Evolutionary conservation across 2,888 invertebrate genomes (phyloP).

Genomic region (Hemicrepidius hirtus): DNA sequence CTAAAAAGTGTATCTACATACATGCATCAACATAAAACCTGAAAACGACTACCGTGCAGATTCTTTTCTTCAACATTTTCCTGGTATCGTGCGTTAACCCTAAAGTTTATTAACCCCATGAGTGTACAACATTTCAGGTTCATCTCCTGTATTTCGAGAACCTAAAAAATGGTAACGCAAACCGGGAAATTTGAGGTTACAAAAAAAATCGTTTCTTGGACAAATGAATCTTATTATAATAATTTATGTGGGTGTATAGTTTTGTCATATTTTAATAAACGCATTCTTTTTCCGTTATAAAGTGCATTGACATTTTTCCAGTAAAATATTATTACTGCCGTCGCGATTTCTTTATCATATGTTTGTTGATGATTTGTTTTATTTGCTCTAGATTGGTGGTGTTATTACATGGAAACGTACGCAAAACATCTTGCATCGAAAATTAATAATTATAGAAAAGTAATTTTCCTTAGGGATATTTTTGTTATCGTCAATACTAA

Average conservation of each 20-base stretch:
- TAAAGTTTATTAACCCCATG: conserved; percentile 52
- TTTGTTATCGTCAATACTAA: background rate
- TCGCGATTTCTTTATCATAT: conserved; percentile 33
- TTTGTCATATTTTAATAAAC: conserved; percentile 13
- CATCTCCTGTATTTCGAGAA: conserved; percentile 45
- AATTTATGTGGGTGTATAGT: conserved; percentile 11
- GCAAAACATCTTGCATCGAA: background rate
- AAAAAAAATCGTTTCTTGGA: conserved; percentile 36
- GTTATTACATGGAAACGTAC: background rate
- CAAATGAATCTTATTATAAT: background rate
- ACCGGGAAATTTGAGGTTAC: conserved; percentile 44
- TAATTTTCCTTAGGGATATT: background rate
- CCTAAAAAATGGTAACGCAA: conserved; percentile 29
- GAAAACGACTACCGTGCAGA: conserved; percentile 51
- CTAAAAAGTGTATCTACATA: conserved; percentile 3
- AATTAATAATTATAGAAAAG: background rate
- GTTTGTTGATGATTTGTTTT: conserved; percentile 36
- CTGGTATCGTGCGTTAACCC: conserved; percentile 53
- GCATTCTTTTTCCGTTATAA: conserved; percentile 1
- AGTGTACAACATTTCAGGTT: conserved; percentile 18
- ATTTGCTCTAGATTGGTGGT: conserved; percentile 38
- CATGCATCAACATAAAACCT: conserved; percentile 35
- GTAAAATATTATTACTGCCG: conserved; percentile 10
- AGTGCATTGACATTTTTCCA: conserved; percentile 35
- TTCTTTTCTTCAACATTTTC: conserved; percentile 54